Conservation (phyloP, 2,113 vertebrate genomes). For the Varanus komodoensis region DNA sequence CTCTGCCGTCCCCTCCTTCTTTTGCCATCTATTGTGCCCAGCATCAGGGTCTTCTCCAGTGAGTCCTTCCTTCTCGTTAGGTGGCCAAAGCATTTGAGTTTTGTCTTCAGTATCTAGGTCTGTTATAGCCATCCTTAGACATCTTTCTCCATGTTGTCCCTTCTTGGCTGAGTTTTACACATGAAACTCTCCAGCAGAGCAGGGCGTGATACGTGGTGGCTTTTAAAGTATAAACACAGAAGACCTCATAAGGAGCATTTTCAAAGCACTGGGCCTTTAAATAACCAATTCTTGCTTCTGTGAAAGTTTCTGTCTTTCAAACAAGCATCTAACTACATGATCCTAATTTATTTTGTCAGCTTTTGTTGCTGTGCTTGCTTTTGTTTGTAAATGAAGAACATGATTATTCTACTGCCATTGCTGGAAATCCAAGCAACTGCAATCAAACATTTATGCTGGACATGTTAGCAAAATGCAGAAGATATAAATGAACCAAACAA, state of each 20-base stretch:
- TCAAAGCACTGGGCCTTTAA: slow-evolving; percentile 21
- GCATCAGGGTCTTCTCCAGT: too few relatives aligned
- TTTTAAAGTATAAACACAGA: neutral
- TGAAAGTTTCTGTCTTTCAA: slow-evolving; percentile 25
- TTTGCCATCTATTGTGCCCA: too few relatives aligned
- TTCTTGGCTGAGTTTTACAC: neutral
- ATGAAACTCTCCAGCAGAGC: neutral
- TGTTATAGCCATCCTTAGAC: too few relatives aligned
- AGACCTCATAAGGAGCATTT: slow-evolving; percentile 36
- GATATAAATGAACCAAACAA: too few relatives aligned
- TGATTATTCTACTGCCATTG: neutral
- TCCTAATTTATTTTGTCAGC: neutral
- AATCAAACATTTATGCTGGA: neutral
- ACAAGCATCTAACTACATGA: neutral
- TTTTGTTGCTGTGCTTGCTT: neutral
- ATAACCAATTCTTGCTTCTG: slow-evolving; percentile 23
- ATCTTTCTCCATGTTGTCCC: slow-evolving; percentile 10
- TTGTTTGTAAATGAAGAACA: neutral
- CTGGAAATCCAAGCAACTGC: neutral
- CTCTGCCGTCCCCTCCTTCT: too few relatives aligned
- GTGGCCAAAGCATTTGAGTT: too few relatives aligned
- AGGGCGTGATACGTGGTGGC: neutral
- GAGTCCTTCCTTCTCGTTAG: too few relatives aligned
- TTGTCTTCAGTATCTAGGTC: too few relatives aligned
- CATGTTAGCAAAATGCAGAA: neutral